Evolutionary conservation across 2,797 vertebrate genomes (phyloP), one percentile per base, ranked within the genome.

Genomic region (Microchirus variegatus): DNA sequence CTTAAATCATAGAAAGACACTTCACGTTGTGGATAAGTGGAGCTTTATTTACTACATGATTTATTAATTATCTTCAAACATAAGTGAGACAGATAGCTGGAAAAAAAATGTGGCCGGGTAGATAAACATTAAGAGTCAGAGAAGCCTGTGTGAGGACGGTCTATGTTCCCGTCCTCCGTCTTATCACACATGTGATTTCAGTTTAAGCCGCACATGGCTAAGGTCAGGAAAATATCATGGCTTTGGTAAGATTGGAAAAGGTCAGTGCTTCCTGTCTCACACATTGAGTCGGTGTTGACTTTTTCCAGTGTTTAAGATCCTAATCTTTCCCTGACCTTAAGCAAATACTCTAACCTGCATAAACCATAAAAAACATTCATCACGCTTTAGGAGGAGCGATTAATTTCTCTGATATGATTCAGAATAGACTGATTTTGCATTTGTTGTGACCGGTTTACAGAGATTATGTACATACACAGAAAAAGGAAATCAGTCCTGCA

Each of bases 231-330:
- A 17, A 31, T 22, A 10, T 40, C 11, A 9, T 11, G 17, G 8
- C 31, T 60, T 35, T 50, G 46, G 31, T 51, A 60, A 17, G 42
- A 16, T 14, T 37, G 3, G 9, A 61, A 61, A 61, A 52, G 41
- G 16, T 52, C 48, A 52, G 12, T 14, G 7, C 37, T 60, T 42
- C 58, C 18, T 19, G 9, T 13, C 19, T 60, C 7, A 2, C 31
- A 41, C 59, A 44, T 50, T 40, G 26, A 59, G 35, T 59, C 57
- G 14, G 8, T 18, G 26, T 46, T 57, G 53, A 37, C 43, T 57
- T 47, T 58, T 58, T 10, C 55, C 17, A 13, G 10, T 57, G 42
- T 57, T 57, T n/a, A 22, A 19, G 44, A 48, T 59, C 35, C 22
- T 38, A 59, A 38, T 48, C 45, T 48, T 16, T 40, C 17, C 7